Evolutionary conservation across 2,797 vertebrate genomes (phyloP).

Genomic region (Aulostomus chinensis): DNA sequence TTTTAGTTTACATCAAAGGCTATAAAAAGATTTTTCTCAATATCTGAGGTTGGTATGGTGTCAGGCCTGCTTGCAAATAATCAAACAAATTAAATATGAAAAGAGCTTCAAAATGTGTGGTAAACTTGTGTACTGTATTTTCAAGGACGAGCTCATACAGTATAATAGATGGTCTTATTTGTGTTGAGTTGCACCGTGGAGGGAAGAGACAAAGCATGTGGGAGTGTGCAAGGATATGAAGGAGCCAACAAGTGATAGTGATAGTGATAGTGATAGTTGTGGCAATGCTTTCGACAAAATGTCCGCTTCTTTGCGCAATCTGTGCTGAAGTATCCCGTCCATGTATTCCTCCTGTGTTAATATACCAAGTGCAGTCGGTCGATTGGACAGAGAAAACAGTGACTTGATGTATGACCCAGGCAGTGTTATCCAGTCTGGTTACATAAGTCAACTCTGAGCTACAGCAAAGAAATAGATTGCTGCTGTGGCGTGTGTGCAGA

Average conservation of each 20-base stretch:
- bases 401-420: slow-evolving; percentile 23
- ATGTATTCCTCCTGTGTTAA: not conserved
- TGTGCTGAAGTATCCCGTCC: not conserved
- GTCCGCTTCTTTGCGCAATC: not conserved
- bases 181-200: slow-evolving; percentile 35
- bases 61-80: too few relatives aligned
- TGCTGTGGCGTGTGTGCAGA: slow-evolving; percentile 33
- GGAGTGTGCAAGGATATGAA: slow-evolving; percentile 46
- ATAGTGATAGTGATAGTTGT: slow-evolving; percentile 22
- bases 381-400: not conserved
- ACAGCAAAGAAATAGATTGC: slow-evolving; percentile 45
- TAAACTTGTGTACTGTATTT: slow-evolving; percentile 15
- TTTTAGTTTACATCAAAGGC: too few relatives aligned
- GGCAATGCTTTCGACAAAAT: slow-evolving; percentile 8
- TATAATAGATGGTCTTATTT: slow-evolving; percentile 20
- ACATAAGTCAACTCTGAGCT: slow-evolving; percentile 43
- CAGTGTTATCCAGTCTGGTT: slow-evolving; percentile 28
- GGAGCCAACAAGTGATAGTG: slow-evolving; percentile 2
- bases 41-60: slow-evolving; percentile 9
- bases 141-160: slow-evolving; percentile 22
- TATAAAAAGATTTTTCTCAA: too few relatives aligned
- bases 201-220: slow-evolving; percentile 46
- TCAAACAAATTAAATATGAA: not conserved
- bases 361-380: slow-evolving; percentile 3
- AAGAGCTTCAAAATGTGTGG: slow-evolving; percentile 8